Evolutionary conservation across 1,140 invertebrate genomes (phyloP), one percentile per base, ranked within the genome.

Genomic region (Pogonomyrmex californicus): DNA sequence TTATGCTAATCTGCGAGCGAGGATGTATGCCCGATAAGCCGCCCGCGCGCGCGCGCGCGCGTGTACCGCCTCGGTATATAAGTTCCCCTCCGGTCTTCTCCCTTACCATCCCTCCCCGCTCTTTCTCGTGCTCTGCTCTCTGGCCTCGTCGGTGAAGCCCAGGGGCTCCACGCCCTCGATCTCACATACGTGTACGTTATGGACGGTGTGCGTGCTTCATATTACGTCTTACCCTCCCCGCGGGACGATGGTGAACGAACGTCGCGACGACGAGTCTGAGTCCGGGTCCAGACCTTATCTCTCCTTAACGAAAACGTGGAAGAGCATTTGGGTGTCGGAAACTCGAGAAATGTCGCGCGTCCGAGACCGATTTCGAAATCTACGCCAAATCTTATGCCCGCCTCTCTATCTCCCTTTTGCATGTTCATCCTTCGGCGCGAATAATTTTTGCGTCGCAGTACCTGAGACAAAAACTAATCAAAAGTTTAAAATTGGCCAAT

Each of bases 1-100:
- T 95, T 95, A 95, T 95, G 94, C 94, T 95, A 95, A 95, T 95
- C 93, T 94, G 91, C 92, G 91, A 92, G 93, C 91, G 93, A 94
- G 95, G 94, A 95, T 95, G 94, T 94, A 95, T 94, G 92, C 90
- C 94, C 94, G 94, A 95, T 95, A 95, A 95, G 94, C 92, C 92
- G 92, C 82, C 88, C 85, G 86, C 85, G 86, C 86, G 70, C 41
- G 87, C 41, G 87, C 44, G 86, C 81, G 86, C 86, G 70, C 33
- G 87, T 47, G 87, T 87, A 86, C 86, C 44, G 86, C 51, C 91
- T 90, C 87, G 86, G 82, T 89, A 83, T 85, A 85, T 91, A 86
- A 83, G 85, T 88, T 85, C 87, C 90, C 87, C 75, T 87, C n/a
- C 62, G 85, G 49, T 41, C 90, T 23, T 85, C 87, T 6, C 23